Evolutionary conservation across 1,140 invertebrate species (phyloP).

Genomic region (Camponotus floridanus): DNA sequence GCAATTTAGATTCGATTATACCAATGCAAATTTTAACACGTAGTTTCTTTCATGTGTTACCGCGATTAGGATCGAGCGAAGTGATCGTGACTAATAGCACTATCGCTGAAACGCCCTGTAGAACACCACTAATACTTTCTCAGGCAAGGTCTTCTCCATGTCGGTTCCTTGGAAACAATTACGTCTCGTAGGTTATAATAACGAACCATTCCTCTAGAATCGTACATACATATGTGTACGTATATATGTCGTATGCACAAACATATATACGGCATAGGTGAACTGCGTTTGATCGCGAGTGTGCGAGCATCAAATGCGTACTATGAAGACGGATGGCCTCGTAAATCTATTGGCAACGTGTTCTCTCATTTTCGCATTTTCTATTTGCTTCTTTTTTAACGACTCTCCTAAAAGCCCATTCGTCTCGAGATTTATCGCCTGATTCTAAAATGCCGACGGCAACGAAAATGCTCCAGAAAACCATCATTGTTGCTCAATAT

Average conservation of each 20-base stretch:
- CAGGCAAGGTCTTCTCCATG: constrained; percentile 81
- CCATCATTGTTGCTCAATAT: constrained; percentile 2
- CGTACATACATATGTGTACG: constrained; percentile 57
- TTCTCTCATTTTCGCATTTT: constrained; percentile 69
- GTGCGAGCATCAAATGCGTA: constrained; percentile 61
- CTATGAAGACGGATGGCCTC: constrained; percentile 79
- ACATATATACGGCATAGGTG: constrained; percentile 36
- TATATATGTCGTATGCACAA: constrained; percentile 29
- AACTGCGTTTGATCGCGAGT: constrained; percentile 57
- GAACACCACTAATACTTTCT: constrained; percentile 76
- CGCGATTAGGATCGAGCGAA: constrained; percentile 61
- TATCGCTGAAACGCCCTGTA: constrained; percentile 77
- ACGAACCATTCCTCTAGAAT: constrained; percentile 79
- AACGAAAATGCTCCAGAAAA: constrained; percentile 9
- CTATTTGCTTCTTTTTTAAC: constrained; percentile 57
- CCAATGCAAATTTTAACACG: constrained; percentile 11
- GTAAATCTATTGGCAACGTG: constrained; percentile 79
- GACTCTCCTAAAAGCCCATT: constrained; percentile 25
- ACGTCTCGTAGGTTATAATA: constrained; percentile 81
- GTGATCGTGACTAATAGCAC: constrained; percentile 75
- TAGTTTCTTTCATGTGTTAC: constrained; percentile 32
- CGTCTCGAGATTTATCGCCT: constrained; percentile 69
- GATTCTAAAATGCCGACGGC: constrained; percentile 55
- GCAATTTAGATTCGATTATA: background rate
- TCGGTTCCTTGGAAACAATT: constrained; percentile 83